A percentile compares a stretch with the other conserved stretches of the same genome.
Conservation (phyloP, 2,797 vertebrate genomes). For the Pipistrellus kuhlii region DNA sequence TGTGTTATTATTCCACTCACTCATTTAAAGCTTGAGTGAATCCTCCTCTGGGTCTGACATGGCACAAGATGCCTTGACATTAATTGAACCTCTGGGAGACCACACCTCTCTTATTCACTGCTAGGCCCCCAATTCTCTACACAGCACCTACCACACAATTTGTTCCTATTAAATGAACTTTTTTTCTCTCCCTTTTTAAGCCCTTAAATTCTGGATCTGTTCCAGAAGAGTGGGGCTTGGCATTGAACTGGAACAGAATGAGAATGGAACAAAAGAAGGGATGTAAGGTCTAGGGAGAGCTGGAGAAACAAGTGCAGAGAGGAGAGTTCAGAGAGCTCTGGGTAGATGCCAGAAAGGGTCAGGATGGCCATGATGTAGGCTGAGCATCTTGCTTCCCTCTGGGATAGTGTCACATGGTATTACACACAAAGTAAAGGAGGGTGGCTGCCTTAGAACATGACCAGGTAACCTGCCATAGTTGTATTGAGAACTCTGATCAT, state of each 20-base stretch:
- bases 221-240: background rate
- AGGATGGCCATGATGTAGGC: background rate
- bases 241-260: background rate
- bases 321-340: background rate
- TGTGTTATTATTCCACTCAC: background rate
- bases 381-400: too few species aligned
- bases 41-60: background rate
- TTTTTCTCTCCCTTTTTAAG: background rate
- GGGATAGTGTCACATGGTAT: background rate
- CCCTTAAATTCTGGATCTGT: conserved; percentile 10
- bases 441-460: background rate
- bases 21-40: background rate
- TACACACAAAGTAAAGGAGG: background rate
- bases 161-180: background rate
- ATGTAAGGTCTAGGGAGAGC: background rate
- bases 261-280: background rate
- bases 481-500: background rate
- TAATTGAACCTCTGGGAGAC: background rate
- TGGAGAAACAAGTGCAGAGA: background rate
- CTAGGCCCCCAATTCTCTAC: background rate
- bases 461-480: accelerated
- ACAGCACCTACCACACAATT: background rate
- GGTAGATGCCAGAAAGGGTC: background rate
- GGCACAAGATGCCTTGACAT: background rate
- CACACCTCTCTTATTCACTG: background rate